A percentile compares a stretch with the other conserved stretches of the same genome.
Evolutionary conservation across 1,140 invertebrate genomes (phyloP).

Genomic region (Monochamus saltuarius): DNA sequence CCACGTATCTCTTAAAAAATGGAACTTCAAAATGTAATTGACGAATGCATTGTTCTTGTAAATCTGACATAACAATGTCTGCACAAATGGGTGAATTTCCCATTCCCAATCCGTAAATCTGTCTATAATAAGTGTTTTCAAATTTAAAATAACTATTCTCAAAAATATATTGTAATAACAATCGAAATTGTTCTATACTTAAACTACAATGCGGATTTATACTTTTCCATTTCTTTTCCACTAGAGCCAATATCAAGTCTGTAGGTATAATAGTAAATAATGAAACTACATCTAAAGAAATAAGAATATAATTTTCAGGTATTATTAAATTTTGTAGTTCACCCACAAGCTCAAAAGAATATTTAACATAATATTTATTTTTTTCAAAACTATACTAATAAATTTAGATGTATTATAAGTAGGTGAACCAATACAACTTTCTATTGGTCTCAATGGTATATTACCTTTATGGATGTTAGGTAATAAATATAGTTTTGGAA

Average conservation of each 20-base stretch:
- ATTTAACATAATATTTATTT: background rate
- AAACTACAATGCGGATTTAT: background rate
- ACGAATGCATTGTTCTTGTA: conserved; percentile 21
- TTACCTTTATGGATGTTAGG: conserved; percentile 4
- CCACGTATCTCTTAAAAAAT: background rate
- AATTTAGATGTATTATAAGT: conserved; percentile 10
- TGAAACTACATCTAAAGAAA: conserved; percentile 8
- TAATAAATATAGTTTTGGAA: no score
- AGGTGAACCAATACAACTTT: conserved; percentile 1
- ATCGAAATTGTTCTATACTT: background rate
- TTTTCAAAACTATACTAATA: no score
- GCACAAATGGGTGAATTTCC: conserved; percentile 13
- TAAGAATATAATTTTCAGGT: conserved; percentile 1
- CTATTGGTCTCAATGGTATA: conserved; percentile 6
- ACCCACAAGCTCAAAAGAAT: background rate
- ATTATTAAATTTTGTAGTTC: background rate
- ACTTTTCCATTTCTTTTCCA: background rate
- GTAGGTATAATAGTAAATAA: conserved; percentile 5
- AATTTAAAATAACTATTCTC: conserved; percentile 19
- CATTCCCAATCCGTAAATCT: conserved; percentile 21
- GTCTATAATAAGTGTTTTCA: conserved; percentile 8
- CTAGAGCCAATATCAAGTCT: conserved; percentile 1
- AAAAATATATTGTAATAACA: background rate
- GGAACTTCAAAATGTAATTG: conserved; percentile 10
- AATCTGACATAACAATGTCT: no score